Base-by-base conservation (phyloP, 2,888 invertebrate genomes). In the Athalia cordata region DNA sequence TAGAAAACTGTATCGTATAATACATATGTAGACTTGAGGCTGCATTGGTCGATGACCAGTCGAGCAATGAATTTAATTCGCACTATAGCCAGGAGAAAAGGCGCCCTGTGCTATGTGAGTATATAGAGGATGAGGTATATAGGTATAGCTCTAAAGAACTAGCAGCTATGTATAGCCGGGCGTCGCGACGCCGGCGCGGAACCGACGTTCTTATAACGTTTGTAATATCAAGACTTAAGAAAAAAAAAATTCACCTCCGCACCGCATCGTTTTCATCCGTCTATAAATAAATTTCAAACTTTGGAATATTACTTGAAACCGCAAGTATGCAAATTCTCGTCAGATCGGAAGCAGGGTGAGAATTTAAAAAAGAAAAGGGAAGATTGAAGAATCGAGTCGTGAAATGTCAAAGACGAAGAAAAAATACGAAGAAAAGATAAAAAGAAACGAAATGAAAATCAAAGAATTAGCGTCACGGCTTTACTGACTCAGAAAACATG, bases 101-200 rank as follows among this genome's bases (percentile, higher is more conserved):
- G 82, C 84, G 82, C 84, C 82, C 81, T 29, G 29, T 29, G 29
- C 29, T 29, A 29, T 29, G 29, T 29, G 29, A 29, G 29, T 29
- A 29, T 29, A 29, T 29, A 29, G 29, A 29, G 29, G 29, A 29
- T 29, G 29, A 2, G 29, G 29, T 80, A 83, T 80, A 82, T 65
- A 77, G 64, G 81, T 81, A 81, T 80, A 29, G 29, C 29, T 29
- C 0, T 2, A 2, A 29, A 29, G 29, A 29, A 29, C 29, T 81
- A 85, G 83, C 79, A 81, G 83, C 85, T 86, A 86, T 86, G 86
- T 86, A 86, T 86, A 86, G 85, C 81, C 77, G 79, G 83, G 47
- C 82, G 82, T 66, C 81, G 82, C 82, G 82, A 80, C 82, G 86
- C 76, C 76, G 59, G 76, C 86, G 86, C 86, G 86, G 85, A 84